Base-by-base conservation (phyloP, 2,113 vertebrate species). In the Oceanites oceanicus region DNA sequence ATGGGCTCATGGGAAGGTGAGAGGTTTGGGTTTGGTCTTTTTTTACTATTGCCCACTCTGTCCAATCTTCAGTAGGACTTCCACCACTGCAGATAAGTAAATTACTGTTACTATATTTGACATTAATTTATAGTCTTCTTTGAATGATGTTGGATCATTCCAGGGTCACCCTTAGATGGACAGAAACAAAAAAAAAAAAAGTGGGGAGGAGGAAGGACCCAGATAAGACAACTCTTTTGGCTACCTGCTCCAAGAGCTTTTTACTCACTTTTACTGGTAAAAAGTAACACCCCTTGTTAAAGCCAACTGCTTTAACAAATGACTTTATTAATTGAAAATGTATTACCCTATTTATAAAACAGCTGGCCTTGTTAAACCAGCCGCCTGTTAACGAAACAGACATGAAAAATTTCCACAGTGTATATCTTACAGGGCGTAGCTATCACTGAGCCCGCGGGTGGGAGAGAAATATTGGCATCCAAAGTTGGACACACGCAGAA, bases 301-400 rank as follows among this genome's bases (percentile, higher is more conserved):
- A 91, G 68, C 25, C 72, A 73, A 88, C n/a, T 40, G 26, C 71
- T 93, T 92, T 68, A 88, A 80, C 32, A 94, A 94, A 91, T 81
- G 0, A 65, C 34, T 85, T 84, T 36, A 75, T 76, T 82, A 92
- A 96, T 93, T 85, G 78, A 44, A 91, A 94, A 82, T 42, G 9
- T 32, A 88, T 40, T 87, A 83, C 56, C 18, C 62, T 85, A 61
- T 65, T 78, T 88, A 52, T 85, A 85, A 91, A 91, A 66, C 55
- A 88, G 38, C 47, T 50, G 65, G 45, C 84, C 62, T 61, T 72
- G 47, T 90, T 94, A 91, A 96, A 86, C 25, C 53, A 76, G 34
- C 30, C 40, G 7, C n/a, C 55, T 79, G 17, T 52, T 93, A 92
- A 63, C 66, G 68, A 52, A 95, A 87, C 30, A 88, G 32, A 11